Evolutionary conservation across 2,888 invertebrate genomes (phyloP).

Genomic region (Litoditis marina): DNA sequence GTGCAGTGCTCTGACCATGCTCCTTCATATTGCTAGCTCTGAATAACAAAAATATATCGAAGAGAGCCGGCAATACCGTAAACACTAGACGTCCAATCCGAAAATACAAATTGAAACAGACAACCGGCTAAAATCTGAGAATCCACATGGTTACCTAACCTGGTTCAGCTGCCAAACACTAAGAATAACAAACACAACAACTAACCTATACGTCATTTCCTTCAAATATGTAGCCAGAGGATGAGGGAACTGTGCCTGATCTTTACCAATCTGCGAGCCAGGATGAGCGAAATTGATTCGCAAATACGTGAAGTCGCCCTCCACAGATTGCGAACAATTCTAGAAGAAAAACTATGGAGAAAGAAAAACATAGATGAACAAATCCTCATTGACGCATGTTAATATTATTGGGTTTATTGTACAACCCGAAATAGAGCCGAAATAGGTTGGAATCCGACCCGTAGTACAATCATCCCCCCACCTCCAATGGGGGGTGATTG

Average conservation of each 20-base stretch:
- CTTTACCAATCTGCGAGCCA: constrained; percentile 83
- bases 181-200: background rate
- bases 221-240: constrained; percentile 95
- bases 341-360: constrained; percentile 35
- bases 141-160: background rate
- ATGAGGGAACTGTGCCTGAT: constrained; percentile 84
- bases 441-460: too few relatives aligned
- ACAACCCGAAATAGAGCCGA: too few relatives aligned
- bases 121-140: background rate
- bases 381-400: too few relatives aligned
- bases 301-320: constrained; percentile 97
- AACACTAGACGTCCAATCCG: background rate
- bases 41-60: constrained; percentile 3
- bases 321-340: constrained; percentile 95
- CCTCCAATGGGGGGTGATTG: too few relatives aligned
- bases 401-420: too few relatives aligned
- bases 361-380: too few relatives aligned
- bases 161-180: constrained; percentile 3
- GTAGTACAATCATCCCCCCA: too few relatives aligned
- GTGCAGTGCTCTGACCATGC: constrained; percentile 87
- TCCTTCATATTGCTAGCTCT: constrained; percentile 76
- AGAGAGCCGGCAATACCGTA: background rate
- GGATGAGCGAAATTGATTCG: constrained; percentile 97
- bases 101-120: too few relatives aligned
- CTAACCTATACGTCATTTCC: constrained; percentile 76